Base-by-base conservation (phyloP, 1,140 invertebrate genomes). In the Calliphora vicina region DNA sequence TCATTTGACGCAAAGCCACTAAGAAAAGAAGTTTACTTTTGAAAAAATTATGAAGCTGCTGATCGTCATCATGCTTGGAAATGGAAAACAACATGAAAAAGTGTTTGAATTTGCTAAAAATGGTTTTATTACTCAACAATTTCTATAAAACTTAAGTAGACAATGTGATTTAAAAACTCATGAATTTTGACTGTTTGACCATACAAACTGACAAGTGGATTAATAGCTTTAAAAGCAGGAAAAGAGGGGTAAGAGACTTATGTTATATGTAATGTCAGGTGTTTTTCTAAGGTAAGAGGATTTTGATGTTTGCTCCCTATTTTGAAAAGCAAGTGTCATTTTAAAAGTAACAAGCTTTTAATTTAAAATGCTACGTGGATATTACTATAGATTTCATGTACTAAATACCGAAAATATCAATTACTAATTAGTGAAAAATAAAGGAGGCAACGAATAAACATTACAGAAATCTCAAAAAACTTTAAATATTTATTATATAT, bases 161-260 rank as follows among this genome's bases (percentile, higher is more conserved):
- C 74, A 67, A 67, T 67, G 61, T 67, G 74, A 78, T 78, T 78
- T 78, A 78, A 78, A 78, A 78, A 78, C 74, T 78, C 74, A 78
- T 78, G 74, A 78, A 78, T 43, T 78, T 78, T 78, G n/a, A 74
- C 35, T 73, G 20, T 78, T 43, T 43, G 20, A 10, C 17, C 17
- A n/a, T 43, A 43, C 35, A 23, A 78, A 74, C 43, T 78, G 74
- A 45, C 74, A 78, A 78, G 74, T 78, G 74, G 74, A 78, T 78
- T 78, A 78, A 43, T 29, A 9, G 74, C 29, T 35, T 35, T 35
- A 35, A 4, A 35, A 35, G 29, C 2, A 8, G 29, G 8, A 35
- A 35, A 35, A 35, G 29, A 4, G 29, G 29, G 8, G 29, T 35
- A 8, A 35, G 29, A n/a, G 29, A 35, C 29, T 4, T 35, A 35